Percentiles rank a stretch among this genome's conserved stretches.
Conservation (phyloP, 2,888 invertebrate species). For the Plemyria rubiginata region DNA sequence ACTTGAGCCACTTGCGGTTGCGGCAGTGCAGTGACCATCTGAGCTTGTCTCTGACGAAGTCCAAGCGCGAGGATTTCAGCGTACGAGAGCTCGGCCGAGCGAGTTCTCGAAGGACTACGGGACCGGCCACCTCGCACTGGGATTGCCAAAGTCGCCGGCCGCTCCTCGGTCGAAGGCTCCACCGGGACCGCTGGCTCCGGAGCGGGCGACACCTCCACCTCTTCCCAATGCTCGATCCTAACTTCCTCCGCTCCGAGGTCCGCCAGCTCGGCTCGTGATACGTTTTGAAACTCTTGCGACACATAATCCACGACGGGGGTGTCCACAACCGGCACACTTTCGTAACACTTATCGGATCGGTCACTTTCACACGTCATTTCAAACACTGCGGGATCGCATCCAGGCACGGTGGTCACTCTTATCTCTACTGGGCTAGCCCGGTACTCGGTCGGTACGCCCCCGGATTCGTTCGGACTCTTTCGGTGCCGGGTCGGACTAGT, state of each 20-base stretch:
- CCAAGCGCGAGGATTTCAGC: constrained; percentile 90
- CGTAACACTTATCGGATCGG: constrained; percentile 55
- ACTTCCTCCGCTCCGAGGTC: constrained; percentile 38
- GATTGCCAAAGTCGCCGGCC: constrained; percentile 42
- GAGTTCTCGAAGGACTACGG: constrained; percentile 58
- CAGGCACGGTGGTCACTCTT: constrained; percentile 38
- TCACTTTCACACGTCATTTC: constrained; percentile 71
- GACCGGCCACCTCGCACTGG: constrained; percentile 54
- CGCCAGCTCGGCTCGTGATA: constrained; percentile 32
- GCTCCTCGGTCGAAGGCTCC: constrained; percentile 17
- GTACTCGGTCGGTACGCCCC: constrained; percentile 6
- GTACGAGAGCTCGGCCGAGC: constrained; percentile 88
- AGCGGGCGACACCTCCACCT: constrained; percentile 42
- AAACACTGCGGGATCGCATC: constrained; percentile 60
- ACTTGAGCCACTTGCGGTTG: constrained; percentile 73
- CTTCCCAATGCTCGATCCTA: constrained; percentile 47
- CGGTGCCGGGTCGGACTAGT: constrained; percentile 9
- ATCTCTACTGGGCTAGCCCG: constrained; percentile 15
- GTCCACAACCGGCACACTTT: constrained; percentile 24
- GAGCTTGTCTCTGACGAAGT: constrained; percentile 68
- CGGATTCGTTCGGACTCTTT: background rate
- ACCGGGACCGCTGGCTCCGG: constrained; percentile 9
- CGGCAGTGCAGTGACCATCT: constrained; percentile 59
- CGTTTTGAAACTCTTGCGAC: constrained; percentile 26
- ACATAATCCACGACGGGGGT: constrained; percentile 39